A percentile compares a stretch with the other conserved stretches of the same genome.
Evolutionary conservation across 2,113 vertebrate species (phyloP).

Genomic region (Oplegnathus fasciatus): DNA sequence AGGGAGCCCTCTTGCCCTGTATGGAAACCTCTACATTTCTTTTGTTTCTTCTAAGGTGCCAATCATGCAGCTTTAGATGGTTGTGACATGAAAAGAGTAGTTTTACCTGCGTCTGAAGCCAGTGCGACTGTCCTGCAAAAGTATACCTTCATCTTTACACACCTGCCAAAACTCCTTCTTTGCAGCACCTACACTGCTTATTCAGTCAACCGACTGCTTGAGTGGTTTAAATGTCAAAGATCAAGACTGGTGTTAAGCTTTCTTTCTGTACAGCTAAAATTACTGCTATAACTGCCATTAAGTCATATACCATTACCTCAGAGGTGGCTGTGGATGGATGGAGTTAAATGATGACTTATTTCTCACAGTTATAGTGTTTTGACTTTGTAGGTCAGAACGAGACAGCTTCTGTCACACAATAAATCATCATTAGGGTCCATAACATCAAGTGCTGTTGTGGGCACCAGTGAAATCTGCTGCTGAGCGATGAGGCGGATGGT

Average conservation of each 20-base stretch:
- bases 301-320: neutral
- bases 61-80: neutral
- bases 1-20: neutral
- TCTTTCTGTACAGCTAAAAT: neutral
- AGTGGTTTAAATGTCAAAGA: conserved; percentile 13
- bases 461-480: conserved; percentile 50
- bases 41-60: neutral
- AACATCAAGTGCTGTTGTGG: conserved; percentile 36
- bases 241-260: neutral
- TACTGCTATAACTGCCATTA: conserved; percentile 9
- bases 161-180: neutral
- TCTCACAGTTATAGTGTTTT: conserved; percentile 7
- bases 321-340: neutral
- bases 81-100: neutral
- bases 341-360: conserved; percentile 2
- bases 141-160: neutral
- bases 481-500: conserved; percentile 47
- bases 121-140: no score
- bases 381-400: conserved; percentile 18
- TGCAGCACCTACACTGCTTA: neutral
- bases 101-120: neutral
- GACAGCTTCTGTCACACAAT: neutral
- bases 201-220: neutral
- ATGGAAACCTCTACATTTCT: neutral
- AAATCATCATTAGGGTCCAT: conserved; percentile 57